These are phyloP conservation scores for Acyrthosiphon pisum DNA, from an alignment of 1,140 invertebrate genomes.

Conservation along the genomic window DNA sequence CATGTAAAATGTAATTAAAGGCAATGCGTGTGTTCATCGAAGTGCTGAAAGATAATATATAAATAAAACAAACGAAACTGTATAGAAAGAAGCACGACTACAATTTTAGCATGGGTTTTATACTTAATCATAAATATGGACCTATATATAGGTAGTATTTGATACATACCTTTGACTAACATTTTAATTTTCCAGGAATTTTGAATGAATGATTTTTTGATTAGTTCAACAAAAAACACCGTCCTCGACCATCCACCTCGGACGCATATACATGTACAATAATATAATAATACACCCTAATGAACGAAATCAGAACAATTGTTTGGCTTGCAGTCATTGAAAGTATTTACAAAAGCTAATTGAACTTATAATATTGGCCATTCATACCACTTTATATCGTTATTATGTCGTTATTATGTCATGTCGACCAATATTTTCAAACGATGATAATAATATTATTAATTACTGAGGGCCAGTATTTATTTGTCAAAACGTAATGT, in stretches of 20 bases:
- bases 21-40: background rate
- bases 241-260: background rate
- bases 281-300: background rate
- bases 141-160: background rate
- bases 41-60: background rate
- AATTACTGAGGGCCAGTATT: too few relatives aligned
- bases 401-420: too few relatives aligned
- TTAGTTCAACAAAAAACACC: background rate
- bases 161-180: background rate
- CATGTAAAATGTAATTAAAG: background rate
- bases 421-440: background rate
- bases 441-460: background rate
- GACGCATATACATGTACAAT: background rate
- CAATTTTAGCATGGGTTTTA: background rate
- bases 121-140: background rate
- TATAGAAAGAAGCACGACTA: background rate
- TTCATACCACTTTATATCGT: background rate
- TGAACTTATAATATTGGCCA: background rate
- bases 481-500: background rate
- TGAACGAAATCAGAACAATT: background rate
- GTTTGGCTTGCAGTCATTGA: background rate
- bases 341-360: background rate
- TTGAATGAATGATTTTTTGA: background rate
- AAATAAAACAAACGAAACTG: background rate
- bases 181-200: background rate